Percentiles rank a stretch among this genome's conserved stretches.
These are phyloP conservation scores for human DNA, from an alignment of 2,113 vertebrate species.

Conservation along the genomic window DNA sequence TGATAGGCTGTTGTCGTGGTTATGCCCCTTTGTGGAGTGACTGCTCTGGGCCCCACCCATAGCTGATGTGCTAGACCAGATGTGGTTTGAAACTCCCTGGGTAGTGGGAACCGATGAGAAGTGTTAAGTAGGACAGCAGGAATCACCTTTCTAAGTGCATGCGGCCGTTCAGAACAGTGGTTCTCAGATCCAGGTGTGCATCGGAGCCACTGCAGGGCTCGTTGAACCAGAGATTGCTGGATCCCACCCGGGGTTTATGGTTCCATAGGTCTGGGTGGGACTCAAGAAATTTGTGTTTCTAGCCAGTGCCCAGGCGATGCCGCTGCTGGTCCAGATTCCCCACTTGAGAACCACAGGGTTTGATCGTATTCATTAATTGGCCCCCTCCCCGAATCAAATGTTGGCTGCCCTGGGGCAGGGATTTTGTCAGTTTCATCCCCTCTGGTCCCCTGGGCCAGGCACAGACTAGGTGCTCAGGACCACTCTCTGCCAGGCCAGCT, in stretches of 20 bases:
- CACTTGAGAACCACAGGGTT: rapidly evolving
- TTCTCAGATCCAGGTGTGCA: not conserved
- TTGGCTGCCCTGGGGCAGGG: not conserved
- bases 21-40: rapidly evolving
- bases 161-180: rapidly evolving
- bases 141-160: not conserved
- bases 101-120: not conserved
- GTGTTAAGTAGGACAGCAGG: not conserved
- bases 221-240: not conserved
- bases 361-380: rapidly evolving
- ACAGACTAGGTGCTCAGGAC: no score
- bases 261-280: rapidly evolving
- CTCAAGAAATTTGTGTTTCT: not conserved
- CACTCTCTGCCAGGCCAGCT: not conserved
- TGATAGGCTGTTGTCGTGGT: rapidly evolving
- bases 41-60: not conserved
- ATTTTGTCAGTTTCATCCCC: not conserved
- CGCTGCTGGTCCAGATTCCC: not conserved
- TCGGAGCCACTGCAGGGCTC: not conserved
- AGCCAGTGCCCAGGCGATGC: not conserved
- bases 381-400: rapidly evolving
- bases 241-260: rapidly evolving
- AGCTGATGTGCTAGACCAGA: not conserved
- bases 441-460: not conserved
- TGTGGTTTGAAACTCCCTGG: no score